Conservation (phyloP, 1,140 invertebrate species). For the Centruroides vittatus region DNA sequence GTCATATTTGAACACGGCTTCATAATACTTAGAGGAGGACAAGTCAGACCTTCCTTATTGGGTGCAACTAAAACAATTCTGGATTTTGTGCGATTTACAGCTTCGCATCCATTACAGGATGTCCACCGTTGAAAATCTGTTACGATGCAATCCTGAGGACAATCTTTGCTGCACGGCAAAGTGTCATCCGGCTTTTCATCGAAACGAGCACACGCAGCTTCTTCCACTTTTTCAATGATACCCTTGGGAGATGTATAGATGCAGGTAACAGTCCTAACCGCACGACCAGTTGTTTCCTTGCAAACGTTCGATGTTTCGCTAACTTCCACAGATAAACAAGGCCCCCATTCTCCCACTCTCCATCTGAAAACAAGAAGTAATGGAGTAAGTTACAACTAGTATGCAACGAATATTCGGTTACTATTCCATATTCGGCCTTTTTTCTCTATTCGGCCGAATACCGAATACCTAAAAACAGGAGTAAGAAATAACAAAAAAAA, state of each 20-base stretch:
- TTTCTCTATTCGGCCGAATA: too few relatives aligned
- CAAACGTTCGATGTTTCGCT: slow-evolving; percentile 2
- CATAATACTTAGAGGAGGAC: slow-evolving; percentile 1
- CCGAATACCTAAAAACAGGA: too few relatives aligned
- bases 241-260: not conserved
- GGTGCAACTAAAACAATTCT: slow-evolving; percentile 9
- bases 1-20: too few relatives aligned
- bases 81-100: too few relatives aligned
- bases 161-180: slow-evolving; percentile 21
- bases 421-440: too few relatives aligned
- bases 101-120: too few relatives aligned
- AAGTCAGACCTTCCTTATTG: slow-evolving; percentile 20
- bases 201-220: slow-evolving; percentile 16
- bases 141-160: slow-evolving; percentile 23
- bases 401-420: too few relatives aligned
- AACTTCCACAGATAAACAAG: slow-evolving; percentile 7
- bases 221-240: not conserved
- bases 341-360: slow-evolving; percentile 19
- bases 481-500: too few relatives aligned
- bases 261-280: slow-evolving; percentile 20
- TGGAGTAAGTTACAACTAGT: too few relatives aligned
- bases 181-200: slow-evolving; percentile 17
- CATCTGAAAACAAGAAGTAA: slow-evolving; percentile 9
- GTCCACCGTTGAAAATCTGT: too few relatives aligned
- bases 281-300: slow-evolving; percentile 6